A percentile compares a stretch with the other conserved stretches of the same genome.
Evolutionary conservation across 1,140 invertebrate genomes (phyloP).

Genomic region (Caenorhabditis remanei): DNA sequence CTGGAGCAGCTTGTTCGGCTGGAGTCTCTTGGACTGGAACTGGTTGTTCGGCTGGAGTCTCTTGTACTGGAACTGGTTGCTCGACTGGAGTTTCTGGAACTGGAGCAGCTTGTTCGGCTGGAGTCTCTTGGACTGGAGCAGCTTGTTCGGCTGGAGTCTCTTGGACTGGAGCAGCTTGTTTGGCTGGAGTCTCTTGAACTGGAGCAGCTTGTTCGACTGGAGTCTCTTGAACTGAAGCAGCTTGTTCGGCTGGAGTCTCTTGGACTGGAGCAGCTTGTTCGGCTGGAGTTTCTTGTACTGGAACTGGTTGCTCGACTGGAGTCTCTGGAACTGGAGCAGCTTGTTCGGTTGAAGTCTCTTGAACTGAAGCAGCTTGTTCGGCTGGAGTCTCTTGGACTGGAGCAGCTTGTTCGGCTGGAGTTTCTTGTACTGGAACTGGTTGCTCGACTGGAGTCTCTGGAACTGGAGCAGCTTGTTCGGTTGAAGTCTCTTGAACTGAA

Average conservation of each 20-base stretch:
- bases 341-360: not conserved
- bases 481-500: not conserved
- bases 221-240: not conserved
- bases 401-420: not conserved
- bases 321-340: not conserved
- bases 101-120: too few relatives aligned
- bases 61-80: constrained; percentile 2
- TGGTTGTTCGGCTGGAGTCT: not conserved
- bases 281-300: not conserved
- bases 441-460: too few relatives aligned
- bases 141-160: too few relatives aligned
- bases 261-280: not conserved
- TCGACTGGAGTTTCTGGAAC: not conserved
- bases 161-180: too few relatives aligned
- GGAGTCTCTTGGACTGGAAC: not conserved
- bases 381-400: not conserved
- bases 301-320: too few relatives aligned
- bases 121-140: not conserved
- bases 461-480: not conserved
- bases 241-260: not conserved
- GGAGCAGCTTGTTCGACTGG: not conserved
- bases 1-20: not conserved
- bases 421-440: not conserved
- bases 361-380: not conserved
- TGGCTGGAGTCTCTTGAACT: too few relatives aligned